Base-by-base conservation (phyloP, 2,888 invertebrate genomes). In the Teinopalpus imperialis region DNA sequence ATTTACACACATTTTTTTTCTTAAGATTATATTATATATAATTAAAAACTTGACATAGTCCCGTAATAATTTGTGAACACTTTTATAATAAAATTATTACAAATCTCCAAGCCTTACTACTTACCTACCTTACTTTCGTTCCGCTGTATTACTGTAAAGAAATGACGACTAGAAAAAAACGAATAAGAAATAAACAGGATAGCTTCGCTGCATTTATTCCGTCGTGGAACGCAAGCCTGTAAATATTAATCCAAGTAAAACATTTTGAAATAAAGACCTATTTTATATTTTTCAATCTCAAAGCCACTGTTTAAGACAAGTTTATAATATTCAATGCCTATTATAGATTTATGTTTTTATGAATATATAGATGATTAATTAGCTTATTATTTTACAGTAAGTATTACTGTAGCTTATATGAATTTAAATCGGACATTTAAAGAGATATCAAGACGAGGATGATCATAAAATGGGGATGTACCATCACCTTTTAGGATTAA, bases 161-260 rank as follows among this genome's bases (percentile, higher is more conserved):
- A 45, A 45, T 45, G 32, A 39, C 39, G 32, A 32, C 44, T 45
- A 27, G 21, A 36, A 39, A 45, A 39, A 26, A 36, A 32, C 20
- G 42, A 42, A 32, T 32, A 31, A 44, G 23, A 44, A 44, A 31
- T 39, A 20, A 13, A 45, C 26, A 20, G 24, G 23, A 24, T 37
- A 13, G 44, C 32, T 26, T 32, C 20, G 44, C 32, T 45, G 44
- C 44, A 45, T 45, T 45, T 39, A 45, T 45, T 45, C 32, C 21
- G 39, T 23, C 44, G 37, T 26, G 31, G 8, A 24, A 42, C 32
- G 26, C 32, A 42, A 44, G 24, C 30, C 31, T 16, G 37, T 44
- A 37, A 39, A 39, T 45, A 45, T 45, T 39, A 45, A 39, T 39
- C 13, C 39, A 32, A 26, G 44, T 27, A 39, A 26, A 31, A 37